Percentiles rank a stretch among this genome's conserved stretches.
phyloP scores from a whole-genome alignment of 2,797 vertebrate genomes.

The Sebastes baramenuke region DNA sequence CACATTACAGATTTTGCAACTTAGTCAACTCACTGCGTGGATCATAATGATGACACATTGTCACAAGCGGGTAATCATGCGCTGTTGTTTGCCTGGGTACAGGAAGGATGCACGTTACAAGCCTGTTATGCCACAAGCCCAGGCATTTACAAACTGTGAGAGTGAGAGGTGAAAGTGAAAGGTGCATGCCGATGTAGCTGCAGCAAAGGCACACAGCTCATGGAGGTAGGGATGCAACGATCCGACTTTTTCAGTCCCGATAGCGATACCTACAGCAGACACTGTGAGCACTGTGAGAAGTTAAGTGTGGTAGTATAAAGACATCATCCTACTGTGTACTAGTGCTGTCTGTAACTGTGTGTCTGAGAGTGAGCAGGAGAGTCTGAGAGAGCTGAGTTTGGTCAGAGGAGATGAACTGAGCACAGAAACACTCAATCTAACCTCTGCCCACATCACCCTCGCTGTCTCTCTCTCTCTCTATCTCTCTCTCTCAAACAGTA shows the following conservation, averaged over 20 bases:
- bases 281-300: neutral
- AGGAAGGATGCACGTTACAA: neutral
- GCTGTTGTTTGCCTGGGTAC: too few species aligned
- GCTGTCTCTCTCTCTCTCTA: slow-evolving; percentile 12
- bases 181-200: neutral
- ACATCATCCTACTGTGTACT: neutral
- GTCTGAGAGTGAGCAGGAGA: neutral
- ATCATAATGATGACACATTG: neutral
- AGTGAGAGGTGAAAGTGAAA: neutral
- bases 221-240: neutral
- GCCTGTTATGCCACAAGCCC: neutral
- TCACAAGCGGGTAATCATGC: too few species aligned
- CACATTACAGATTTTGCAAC: neutral
- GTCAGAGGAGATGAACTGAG: slow-evolving; percentile 22
- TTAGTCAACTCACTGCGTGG: neutral
- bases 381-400: neutral
- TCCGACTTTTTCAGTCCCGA: too few species aligned
- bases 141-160: neutral
- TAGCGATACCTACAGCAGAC: neutral
- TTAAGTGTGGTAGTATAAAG: neutral
- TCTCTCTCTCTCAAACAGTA: slow-evolving; percentile 32
- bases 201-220: neutral
- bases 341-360: neutral
- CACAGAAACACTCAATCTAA: slow-evolving; percentile 25
- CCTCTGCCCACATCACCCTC: slow-evolving; percentile 17